A percentile compares a stretch with the other conserved stretches of the same genome.
These are phyloP conservation scores for Elachura formosa DNA, from an alignment of 2,113 vertebrate genomes.

Conservation along the genomic window DNA sequence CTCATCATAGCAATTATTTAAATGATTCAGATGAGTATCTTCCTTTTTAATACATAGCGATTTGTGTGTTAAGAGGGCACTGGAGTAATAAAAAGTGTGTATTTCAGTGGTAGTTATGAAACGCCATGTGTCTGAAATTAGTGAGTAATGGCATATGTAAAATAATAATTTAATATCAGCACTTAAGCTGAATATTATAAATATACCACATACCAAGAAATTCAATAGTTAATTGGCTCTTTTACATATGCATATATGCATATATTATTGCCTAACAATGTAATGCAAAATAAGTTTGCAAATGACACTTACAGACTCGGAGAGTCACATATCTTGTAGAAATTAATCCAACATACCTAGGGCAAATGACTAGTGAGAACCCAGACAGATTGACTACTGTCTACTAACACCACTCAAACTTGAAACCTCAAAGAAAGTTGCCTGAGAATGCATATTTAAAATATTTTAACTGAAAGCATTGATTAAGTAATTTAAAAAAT, in stretches of 20 bases:
- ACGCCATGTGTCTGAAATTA: neutral
- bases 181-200: neutral
- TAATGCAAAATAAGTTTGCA: neutral
- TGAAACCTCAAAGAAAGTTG: neutral
- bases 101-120: conserved; percentile 14
- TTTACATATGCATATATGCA: neutral
- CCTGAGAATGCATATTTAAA: neutral
- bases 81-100: neutral
- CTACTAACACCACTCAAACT: neutral
- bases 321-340: neutral
- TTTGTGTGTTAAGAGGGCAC: neutral
- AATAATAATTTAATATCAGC: neutral
- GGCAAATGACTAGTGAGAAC: neutral
- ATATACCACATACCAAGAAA: neutral
- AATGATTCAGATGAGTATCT: neutral
- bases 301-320: neutral
- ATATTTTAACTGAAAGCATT: neutral
- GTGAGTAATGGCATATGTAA: neutral
- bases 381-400: neutral
- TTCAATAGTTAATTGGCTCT: neutral
- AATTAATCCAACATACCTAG: neutral
- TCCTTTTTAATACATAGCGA: neutral
- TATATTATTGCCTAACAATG: neutral
- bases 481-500: neutral
- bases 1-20: neutral